phyloP scores from a whole-genome alignment of 1,140 invertebrate genomes.

The Drosophila tani region DNA sequence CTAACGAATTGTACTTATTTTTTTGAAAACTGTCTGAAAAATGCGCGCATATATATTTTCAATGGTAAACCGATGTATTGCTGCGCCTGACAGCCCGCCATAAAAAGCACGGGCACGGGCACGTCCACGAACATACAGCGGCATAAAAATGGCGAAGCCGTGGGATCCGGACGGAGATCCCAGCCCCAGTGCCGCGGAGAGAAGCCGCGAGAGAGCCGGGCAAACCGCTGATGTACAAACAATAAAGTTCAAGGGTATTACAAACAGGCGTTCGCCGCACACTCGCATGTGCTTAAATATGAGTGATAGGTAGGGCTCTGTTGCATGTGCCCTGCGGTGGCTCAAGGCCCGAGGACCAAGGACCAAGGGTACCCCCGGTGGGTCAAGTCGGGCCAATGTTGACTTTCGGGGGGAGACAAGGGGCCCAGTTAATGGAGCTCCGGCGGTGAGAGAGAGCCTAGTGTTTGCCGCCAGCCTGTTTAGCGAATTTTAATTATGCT shows the following conservation, averaged over 20 bases:
- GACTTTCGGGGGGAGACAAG: constrained; percentile 42
- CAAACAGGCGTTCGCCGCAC: constrained; percentile 47
- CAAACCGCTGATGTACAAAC: constrained; percentile 82
- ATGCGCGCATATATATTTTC: constrained; percentile 67
- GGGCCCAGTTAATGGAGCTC: constrained; percentile 60
- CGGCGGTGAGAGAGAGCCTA: constrained; percentile 2
- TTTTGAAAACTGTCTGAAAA: constrained; percentile 79
- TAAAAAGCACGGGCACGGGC: constrained; percentile 60
- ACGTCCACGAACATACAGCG: constrained; percentile 36
- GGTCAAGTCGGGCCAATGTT: constrained; percentile 70
- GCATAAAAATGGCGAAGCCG: constrained; percentile 39
- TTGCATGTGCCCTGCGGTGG: constrained; percentile 63
- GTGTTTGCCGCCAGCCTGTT: constrained; percentile 58
- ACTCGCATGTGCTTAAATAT: constrained; percentile 40
- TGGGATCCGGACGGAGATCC: constrained; percentile 35
- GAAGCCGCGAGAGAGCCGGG: constrained; percentile 29
- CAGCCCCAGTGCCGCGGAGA: constrained; percentile 3
- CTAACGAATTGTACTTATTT: constrained; percentile 55
- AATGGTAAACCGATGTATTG: constrained; percentile 79
- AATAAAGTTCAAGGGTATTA: constrained; percentile 84
- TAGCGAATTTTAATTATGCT: constrained; percentile 82
- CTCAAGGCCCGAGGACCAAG: constrained; percentile 35
- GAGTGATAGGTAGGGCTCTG: constrained; percentile 61
- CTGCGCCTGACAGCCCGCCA: constrained; percentile 75
- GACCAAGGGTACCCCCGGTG: constrained; percentile 41